Base-by-base conservation (phyloP, 2,797 vertebrate species). In the Chaetodon trifasciatus region DNA sequence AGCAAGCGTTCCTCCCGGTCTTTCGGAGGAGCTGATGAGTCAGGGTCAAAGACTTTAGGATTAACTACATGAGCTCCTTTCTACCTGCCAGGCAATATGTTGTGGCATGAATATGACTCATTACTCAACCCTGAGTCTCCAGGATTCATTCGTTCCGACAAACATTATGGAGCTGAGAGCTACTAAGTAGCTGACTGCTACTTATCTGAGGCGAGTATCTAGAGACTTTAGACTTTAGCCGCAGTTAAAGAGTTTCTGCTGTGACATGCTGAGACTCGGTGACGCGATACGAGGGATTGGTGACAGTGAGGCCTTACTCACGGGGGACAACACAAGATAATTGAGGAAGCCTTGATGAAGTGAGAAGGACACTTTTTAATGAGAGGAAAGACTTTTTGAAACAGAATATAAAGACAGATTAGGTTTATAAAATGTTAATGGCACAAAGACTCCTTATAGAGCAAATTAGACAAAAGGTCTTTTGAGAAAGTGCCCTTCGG, bases 41-140 rank as follows among this genome's bases (percentile, higher is more conserved):
- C 84, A 86, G 63, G 50, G 60, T 77, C 72, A 69, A 49, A 68
- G 16, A 66, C 63, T 60, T 4, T 15, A 71, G 44, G 67, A 74
- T 80, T 47, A 85, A 71, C 72, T 70, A 55, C 9, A 68, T 76
- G 17, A 74, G 68, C 61, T 67, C n/a, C 35, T 77, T 69, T 71
- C 61, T 74, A 75, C 68, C 75, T 83, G 79, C 35, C 73, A 85
- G 81, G 68, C 87, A 62, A 79, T 81, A 16, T 68, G 66, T 53
- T 70, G 32, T 58, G 47, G 49, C 60, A 68, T 58, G 64, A 79
- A 65, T 71, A 77, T 53, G 78, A 93, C 55, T 91, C 88, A 86
- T 83, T 76, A 64, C 78, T 86, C 84, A 82, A 75, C 16, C 4
- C 28, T 15, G 60, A 76, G 2, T 11, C 56, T 49, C 12, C 23